A percentile compares a stretch with the other conserved stretches of the same genome.
phyloP scores from a whole-genome alignment of 2,888 invertebrate genomes.

The Pristionchus fissidentatus region DNA sequence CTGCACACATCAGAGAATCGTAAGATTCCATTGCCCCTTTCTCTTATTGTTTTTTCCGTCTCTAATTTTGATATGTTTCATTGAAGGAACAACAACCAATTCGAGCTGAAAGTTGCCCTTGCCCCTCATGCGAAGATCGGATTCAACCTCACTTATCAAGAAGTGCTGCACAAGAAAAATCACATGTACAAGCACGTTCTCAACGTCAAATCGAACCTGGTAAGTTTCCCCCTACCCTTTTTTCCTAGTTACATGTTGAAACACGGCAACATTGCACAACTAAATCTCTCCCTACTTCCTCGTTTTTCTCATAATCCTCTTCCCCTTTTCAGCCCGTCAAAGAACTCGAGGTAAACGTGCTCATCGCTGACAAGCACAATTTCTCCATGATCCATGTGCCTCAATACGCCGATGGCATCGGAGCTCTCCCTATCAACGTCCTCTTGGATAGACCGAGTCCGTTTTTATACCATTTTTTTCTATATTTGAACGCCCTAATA shows the following conservation, averaged over 20 bases:
- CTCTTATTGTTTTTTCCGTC: neutral
- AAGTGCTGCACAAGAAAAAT: conserved; percentile 82
- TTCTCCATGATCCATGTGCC: conserved; percentile 51
- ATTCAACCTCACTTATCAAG: conserved; percentile 85
- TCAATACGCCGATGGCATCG: conserved; percentile 46
- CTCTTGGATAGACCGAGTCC: conserved; percentile 46
- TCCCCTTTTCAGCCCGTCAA: conserved; percentile 78
- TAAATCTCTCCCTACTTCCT: neutral
- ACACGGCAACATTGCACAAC: too few relatives aligned
- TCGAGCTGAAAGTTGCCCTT: conserved; percentile 50
- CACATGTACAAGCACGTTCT: conserved; percentile 83
- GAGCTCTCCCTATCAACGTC: conserved; percentile 35
- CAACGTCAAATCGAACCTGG: conserved; percentile 83
- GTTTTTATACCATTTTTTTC: neutral
- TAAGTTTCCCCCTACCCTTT: conserved; percentile 44
- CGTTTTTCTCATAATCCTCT: neutral
- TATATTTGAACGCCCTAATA: too few relatives aligned
- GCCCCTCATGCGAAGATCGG: conserved; percentile 77
- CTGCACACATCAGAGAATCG: conserved; percentile 65
- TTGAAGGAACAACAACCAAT: conserved; percentile 48
- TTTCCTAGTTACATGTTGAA: neutral
- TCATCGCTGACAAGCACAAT: conserved; percentile 49
- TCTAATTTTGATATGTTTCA: neutral
- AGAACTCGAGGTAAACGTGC: conserved; percentile 49
- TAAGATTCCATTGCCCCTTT: conserved; percentile 48